These are phyloP conservation scores for Astyanax mexicanus DNA, from an alignment of 2,797 vertebrate genomes.

Conservation along the genomic window DNA sequence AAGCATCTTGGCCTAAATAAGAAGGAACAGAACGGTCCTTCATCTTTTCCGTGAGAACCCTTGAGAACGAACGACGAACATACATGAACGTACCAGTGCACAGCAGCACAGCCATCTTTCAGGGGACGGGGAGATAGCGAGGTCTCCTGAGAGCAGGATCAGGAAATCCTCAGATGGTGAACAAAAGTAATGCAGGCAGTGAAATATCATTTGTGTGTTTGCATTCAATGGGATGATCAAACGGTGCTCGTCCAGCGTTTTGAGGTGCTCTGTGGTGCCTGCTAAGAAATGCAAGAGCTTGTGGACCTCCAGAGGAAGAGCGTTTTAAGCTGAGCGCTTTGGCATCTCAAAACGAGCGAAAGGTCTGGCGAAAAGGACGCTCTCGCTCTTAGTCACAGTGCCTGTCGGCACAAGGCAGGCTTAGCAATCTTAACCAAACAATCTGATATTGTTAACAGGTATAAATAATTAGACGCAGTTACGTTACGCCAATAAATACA, in stretches of 20 bases:
- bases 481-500: conserved; percentile 80
- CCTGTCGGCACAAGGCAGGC: neutral
- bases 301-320: neutral
- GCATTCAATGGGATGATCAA: neutral
- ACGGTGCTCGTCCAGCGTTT: neutral
- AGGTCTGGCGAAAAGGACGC: neutral
- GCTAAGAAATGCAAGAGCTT: neutral
- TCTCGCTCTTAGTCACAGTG: conserved; percentile 1
- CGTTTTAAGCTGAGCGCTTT: neutral
- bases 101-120: conserved; percentile 21
- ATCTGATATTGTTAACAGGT: conserved; percentile 53
- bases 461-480: conserved; percentile 78
- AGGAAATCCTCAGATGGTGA: too few relatives aligned
- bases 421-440: conserved; percentile 20
- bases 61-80: neutral
- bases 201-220: neutral
- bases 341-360: neutral
- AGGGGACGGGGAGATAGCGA: neutral
- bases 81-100: conserved; percentile 34
- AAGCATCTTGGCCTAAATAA: conserved; percentile 45
- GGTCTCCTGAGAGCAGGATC: neutral
- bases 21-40: conserved; percentile 75
- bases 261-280: neutral
- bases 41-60: conserved; percentile 63
- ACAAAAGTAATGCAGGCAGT: neutral